Evolutionary conservation across 2,113 vertebrate species (phyloP).

Genomic region (Phyllostomus discolor): DNA sequence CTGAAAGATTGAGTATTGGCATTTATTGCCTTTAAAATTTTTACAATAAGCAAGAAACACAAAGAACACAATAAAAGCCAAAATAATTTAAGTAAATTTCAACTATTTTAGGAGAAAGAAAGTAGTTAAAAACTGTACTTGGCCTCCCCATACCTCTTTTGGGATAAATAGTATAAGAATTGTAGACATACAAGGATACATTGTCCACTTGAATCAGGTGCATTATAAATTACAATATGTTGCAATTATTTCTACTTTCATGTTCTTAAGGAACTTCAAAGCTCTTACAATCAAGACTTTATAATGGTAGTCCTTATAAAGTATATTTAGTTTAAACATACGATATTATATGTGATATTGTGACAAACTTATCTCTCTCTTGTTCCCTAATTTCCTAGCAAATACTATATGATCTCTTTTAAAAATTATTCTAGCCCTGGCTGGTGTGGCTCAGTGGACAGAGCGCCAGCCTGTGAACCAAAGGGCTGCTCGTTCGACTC

Average conservation of each 20-base stretch:
- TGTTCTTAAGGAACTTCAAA: neutral
- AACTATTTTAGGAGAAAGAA: neutral
- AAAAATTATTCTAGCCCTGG: neutral
- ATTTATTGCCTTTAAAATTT: neutral
- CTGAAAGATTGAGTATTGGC: neutral
- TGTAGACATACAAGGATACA: neutral
- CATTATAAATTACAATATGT: neutral
- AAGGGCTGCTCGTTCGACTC: no score
- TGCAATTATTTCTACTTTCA: neutral
- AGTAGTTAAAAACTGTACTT: neutral
- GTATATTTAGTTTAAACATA: neutral
- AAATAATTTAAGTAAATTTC: constrained; percentile 26
- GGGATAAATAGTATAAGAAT: neutral
- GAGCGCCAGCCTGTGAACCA: no score
- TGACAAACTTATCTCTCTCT: neutral
- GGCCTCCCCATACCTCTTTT: neutral
- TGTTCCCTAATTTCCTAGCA: neutral
- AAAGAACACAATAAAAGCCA: neutral
- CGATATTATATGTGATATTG: neutral
- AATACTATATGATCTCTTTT: neutral
- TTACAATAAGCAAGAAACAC: neutral
- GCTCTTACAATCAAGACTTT: neutral
- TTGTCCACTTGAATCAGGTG: neutral
- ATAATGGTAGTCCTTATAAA: neutral
- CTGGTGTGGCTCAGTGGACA: no score